Conservation (phyloP, 2,888 invertebrate genomes). For the Lagria hirta region DNA sequence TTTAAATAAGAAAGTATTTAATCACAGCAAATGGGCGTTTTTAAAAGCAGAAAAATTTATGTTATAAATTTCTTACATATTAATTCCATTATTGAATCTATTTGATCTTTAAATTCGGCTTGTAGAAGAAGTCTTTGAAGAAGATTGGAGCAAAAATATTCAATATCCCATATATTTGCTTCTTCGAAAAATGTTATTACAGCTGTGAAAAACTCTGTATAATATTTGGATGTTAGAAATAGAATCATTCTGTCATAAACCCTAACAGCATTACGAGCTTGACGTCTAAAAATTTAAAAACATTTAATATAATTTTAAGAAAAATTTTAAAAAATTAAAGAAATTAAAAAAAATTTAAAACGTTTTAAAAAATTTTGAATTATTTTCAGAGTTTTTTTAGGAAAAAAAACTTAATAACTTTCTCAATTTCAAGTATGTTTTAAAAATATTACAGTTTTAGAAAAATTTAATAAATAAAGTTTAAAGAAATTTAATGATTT, state of each 20-base stretch:
- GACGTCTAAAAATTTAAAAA: slow-evolving; percentile 5
- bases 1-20: too few relatives aligned
- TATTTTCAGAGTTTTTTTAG: too few relatives aligned
- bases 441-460: too few relatives aligned
- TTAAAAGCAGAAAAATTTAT: not conserved
- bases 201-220: slow-evolving; percentile 4
- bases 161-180: slow-evolving; percentile 20
- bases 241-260: slow-evolving; percentile 10
- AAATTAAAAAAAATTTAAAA: too few relatives aligned
- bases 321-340: too few relatives aligned
- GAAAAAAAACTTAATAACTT: too few relatives aligned
- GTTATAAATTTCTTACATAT: slow-evolving; percentile 5
- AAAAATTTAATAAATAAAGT: too few relatives aligned
- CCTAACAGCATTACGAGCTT: slow-evolving; percentile 12
- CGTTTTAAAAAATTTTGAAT: too few relatives aligned
- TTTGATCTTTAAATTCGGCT: slow-evolving; percentile 1
- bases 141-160: slow-evolving; percentile 12
- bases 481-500: too few relatives aligned
- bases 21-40: not conserved
- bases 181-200: slow-evolving; percentile 18
- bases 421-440: too few relatives aligned
- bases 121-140: slow-evolving; percentile 4
- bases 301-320: too few relatives aligned
- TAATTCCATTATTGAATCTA: slow-evolving; percentile 7
- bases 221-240: slow-evolving; percentile 3